These are phyloP conservation scores for Coluber constrictor DNA, from an alignment of 2,797 vertebrate genomes.

Conservation along the genomic window DNA sequence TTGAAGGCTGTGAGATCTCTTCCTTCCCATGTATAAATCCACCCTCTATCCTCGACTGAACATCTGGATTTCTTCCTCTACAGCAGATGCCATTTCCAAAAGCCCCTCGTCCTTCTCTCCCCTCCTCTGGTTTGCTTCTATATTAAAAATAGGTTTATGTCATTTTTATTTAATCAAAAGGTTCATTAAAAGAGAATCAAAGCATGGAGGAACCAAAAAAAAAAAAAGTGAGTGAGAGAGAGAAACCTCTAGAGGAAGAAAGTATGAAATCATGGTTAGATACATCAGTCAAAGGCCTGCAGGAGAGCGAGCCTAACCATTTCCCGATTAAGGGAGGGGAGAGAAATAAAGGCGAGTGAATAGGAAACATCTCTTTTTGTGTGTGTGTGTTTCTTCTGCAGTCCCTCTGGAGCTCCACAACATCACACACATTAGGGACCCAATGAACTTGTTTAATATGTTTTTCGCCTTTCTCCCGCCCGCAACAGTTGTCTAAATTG, in stretches of 20 bases:
- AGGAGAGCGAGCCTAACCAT: conserved; percentile 48
- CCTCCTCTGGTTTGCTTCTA: neutral
- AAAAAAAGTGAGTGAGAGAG: neutral
- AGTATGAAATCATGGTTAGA: neutral
- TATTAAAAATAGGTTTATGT: neutral
- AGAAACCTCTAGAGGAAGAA: neutral
- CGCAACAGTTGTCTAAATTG: conserved; percentile 51
- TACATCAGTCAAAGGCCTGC: conserved; percentile 33
- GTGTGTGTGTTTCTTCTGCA: conserved; percentile 22
- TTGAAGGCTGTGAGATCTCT: neutral
- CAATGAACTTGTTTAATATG: conserved; percentile 9
- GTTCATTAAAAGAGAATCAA: conserved; percentile 31
- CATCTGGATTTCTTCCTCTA: neutral
- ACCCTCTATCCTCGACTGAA: neutral
- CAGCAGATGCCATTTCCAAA: neutral
- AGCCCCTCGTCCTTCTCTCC: neutral
- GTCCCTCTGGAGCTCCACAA: conserved; percentile 27
- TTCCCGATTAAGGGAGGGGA: conserved; percentile 55
- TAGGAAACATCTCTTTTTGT: conserved; percentile 7
- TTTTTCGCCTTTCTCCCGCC: conserved; percentile 43
- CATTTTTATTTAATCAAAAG: conserved; percentile 30
- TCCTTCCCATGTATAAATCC: neutral
- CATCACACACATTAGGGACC: too few relatives aligned
- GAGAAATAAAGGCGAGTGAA: neutral
- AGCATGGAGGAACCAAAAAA: neutral